Percentiles rank a stretch among this genome's conserved stretches.
Conservation (phyloP, 2,113 vertebrate genomes). For the Acrocephalus kingi region DNA sequence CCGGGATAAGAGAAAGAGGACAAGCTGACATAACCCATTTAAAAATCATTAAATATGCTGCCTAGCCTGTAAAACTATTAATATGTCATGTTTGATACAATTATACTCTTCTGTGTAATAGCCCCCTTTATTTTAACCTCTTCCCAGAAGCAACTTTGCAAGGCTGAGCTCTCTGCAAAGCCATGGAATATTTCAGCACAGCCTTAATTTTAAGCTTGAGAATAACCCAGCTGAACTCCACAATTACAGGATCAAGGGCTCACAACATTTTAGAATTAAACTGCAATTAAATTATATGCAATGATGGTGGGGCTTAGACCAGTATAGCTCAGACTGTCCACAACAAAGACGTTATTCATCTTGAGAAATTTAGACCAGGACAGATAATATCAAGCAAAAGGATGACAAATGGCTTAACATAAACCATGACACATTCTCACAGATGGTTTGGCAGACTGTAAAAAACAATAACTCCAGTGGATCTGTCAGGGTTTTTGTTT, state of each 20-base stretch:
- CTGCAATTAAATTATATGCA: background rate
- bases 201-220: background rate
- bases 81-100: background rate
- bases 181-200: background rate
- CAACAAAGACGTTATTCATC: background rate
- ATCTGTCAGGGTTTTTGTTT: background rate
- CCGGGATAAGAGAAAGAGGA: slow-evolving; percentile 37
- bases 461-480: background rate
- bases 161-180: background rate
- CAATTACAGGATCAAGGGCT: background rate
- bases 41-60: slow-evolving; percentile 43
- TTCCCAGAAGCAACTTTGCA: background rate
- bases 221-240: background rate
- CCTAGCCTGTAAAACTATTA: slow-evolving; percentile 32
- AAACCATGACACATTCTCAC: background rate
- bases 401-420: slow-evolving; percentile 15
- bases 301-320: background rate
- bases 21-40: slow-evolving; percentile 60
- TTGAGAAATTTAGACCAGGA: background rate
- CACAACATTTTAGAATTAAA: background rate
- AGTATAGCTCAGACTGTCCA: background rate
- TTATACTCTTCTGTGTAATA: background rate
- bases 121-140: background rate
- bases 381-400: background rate
- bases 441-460: slow-evolving; percentile 42